Evolutionary conservation across 2,797 vertebrate genomes (phyloP).

Genomic region (Gymnothorax javanicus): DNA sequence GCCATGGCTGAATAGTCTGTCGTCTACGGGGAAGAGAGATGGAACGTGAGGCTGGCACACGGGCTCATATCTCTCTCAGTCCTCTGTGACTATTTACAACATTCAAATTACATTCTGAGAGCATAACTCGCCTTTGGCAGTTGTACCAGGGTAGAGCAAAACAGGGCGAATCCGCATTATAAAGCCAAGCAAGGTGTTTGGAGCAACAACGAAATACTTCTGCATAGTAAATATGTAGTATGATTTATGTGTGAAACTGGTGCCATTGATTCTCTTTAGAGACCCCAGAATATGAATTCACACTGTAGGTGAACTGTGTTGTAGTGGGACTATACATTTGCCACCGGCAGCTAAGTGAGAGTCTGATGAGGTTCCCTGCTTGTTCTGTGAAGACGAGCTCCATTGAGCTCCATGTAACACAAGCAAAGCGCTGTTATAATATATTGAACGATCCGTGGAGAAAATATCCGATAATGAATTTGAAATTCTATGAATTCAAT

Average conservation of each 20-base stretch:
- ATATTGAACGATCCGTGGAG: not conserved
- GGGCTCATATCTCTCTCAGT: not conserved
- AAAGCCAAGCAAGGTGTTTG: not conserved
- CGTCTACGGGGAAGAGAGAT: constrained; percentile 69
- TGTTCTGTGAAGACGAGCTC: not conserved
- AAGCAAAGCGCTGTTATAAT: not conserved
- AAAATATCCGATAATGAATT: not conserved
- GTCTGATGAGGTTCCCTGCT: not conserved
- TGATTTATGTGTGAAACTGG: not conserved
- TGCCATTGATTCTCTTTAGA: not conserved
- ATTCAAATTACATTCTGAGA: not conserved
- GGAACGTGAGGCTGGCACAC: constrained; percentile 7
- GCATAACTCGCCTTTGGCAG: not conserved
- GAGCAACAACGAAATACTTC: not conserved
- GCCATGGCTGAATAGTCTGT: constrained; percentile 96
- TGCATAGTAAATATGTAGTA: not conserved
- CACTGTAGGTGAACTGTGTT: not conserved
- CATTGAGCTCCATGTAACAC: not conserved
- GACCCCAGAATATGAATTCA: not conserved
- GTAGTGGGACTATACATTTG: not conserved
- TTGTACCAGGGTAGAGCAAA: not conserved
- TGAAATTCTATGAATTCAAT: not conserved
- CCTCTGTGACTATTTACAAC: not conserved
- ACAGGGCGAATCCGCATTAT: not conserved
- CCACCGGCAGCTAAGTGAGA: not conserved